A percentile compares a stretch with the other conserved stretches of the same genome.
Conservation (phyloP, 2,888 invertebrate genomes). For the Cheilosia vulpina region DNA sequence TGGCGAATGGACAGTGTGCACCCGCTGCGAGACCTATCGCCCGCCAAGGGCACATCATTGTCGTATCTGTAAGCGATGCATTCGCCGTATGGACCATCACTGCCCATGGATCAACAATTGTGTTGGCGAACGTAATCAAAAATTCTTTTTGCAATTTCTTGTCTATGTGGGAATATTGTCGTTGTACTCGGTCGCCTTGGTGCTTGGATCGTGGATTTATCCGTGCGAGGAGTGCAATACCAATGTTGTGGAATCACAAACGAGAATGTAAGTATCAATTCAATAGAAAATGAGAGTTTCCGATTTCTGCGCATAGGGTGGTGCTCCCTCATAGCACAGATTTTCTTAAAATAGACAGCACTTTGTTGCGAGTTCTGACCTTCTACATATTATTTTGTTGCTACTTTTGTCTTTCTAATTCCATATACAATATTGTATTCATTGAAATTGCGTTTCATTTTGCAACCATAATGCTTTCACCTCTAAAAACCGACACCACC, state of each 20-base stretch:
- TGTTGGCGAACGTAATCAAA: constrained; percentile 95
- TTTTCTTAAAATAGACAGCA: too few species aligned
- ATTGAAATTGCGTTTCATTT: not conserved
- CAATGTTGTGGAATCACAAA: constrained; percentile 88
- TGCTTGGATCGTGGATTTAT: constrained; percentile 89
- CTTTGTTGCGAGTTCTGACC: too few species aligned
- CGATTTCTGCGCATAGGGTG: too few species aligned
- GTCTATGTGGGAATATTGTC: constrained; percentile 89
- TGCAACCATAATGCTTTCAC: not conserved
- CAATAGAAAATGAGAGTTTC: too few species aligned
- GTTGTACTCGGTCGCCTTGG: constrained; percentile 88
- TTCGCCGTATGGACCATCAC: constrained; percentile 86
- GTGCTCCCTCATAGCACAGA: too few species aligned
- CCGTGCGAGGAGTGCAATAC: constrained; percentile 88
- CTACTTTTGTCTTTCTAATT: not conserved
- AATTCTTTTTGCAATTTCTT: constrained; percentile 95
- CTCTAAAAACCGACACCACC: not conserved
- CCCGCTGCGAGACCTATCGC: constrained; percentile 90
- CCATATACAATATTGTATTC: not conserved
- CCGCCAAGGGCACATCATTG: constrained; percentile 95
- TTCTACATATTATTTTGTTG: not conserved
- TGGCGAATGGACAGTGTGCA: constrained; percentile 89
- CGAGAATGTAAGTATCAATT: constrained; percentile 87
- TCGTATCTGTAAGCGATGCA: constrained; percentile 92
- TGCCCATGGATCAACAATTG: constrained; percentile 97